These are phyloP conservation scores for Torymus aiolomorphi DNA, from an alignment of 2,888 invertebrate genomes.

Conservation along the genomic window DNA sequence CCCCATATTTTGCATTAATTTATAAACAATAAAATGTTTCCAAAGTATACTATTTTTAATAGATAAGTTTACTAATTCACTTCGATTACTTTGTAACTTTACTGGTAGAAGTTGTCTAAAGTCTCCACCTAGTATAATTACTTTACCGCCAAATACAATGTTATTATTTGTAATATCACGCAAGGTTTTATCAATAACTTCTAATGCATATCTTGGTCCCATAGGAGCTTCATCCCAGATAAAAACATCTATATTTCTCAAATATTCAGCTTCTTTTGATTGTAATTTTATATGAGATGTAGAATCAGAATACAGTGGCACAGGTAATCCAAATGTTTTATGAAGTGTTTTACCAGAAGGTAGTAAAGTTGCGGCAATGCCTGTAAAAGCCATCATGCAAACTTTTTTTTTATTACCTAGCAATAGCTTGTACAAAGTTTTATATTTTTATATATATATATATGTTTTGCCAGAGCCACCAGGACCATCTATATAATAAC, in stretches of 20 bases:
- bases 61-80: constrained; percentile 43
- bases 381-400: no score
- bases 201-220: no score
- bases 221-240: no score
- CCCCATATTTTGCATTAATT: constrained; percentile 49
- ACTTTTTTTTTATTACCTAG: no score
- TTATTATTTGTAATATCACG: no score
- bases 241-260: no score
- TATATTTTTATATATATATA: no score
- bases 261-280: constrained; percentile 39
- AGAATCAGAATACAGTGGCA: constrained; percentile 57
- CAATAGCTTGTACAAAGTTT: constrained; percentile 48
- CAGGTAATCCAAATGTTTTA: constrained; percentile 64
- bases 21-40: constrained; percentile 31
- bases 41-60: constrained; percentile 42
- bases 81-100: constrained; percentile 29
- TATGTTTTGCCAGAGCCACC: constrained; percentile 19
- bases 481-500: no score
- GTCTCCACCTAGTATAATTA: no score
- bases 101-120: not conserved
- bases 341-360: constrained; percentile 59
- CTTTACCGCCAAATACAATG: no score
- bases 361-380: constrained; percentile 65
- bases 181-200: no score
- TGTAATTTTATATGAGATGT: constrained; percentile 57